Conservation (phyloP, 2,888 invertebrate genomes). For the Macrophya annulata region DNA sequence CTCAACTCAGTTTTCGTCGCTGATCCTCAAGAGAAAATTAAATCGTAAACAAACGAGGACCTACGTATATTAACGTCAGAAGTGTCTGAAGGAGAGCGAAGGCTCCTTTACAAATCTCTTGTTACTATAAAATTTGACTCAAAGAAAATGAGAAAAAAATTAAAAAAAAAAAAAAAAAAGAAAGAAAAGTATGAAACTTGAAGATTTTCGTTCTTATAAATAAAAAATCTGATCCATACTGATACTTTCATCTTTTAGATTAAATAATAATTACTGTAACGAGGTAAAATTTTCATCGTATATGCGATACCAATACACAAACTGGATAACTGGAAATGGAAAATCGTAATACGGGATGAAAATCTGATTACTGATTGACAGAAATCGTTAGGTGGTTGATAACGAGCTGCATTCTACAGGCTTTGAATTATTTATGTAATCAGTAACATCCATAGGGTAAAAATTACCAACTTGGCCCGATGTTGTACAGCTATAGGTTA, state of each 20-base stretch:
- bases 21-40: slow-evolving; percentile 30
- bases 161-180: neutral
- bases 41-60: slow-evolving; percentile 29
- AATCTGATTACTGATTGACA: slow-evolving; percentile 43
- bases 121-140: neutral
- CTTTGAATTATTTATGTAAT: slow-evolving; percentile 77
- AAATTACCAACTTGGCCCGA: slow-evolving; percentile 34
- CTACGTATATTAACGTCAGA: slow-evolving; percentile 8
- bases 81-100: neutral
- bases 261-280: neutral
- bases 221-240: neutral
- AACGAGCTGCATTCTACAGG: slow-evolving; percentile 49
- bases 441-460: slow-evolving; percentile 62
- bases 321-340: slow-evolving; percentile 16
- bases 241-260: neutral
- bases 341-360: neutral
- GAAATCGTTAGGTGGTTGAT: slow-evolving; percentile 39
- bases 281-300: neutral
- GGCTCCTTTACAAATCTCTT: neutral
- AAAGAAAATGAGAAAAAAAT: neutral
- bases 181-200: neutral
- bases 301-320: neutral
- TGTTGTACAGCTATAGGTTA: slow-evolving; percentile 8
- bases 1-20: slow-evolving; percentile 29
- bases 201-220: neutral